Evolutionary conservation across 2,888 invertebrate genomes (phyloP), one percentile per base, ranked within the genome.

Genomic region (Alitta virens): DNA sequence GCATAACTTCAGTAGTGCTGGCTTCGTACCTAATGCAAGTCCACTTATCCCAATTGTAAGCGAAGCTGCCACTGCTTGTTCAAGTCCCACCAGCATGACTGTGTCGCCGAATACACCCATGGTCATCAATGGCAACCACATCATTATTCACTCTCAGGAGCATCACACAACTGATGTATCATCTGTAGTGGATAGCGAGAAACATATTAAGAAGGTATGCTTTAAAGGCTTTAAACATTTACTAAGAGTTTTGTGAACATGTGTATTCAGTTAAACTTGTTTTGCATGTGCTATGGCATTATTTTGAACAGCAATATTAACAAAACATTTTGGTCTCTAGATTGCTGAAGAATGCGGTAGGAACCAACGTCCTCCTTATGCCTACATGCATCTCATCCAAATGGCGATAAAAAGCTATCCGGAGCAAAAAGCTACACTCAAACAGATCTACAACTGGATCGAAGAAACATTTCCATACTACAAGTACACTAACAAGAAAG

Each of bases 371-470:
- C 79, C 79, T 2, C 74, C 74, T 2, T 76, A 74, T 63, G 77
- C 78, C 2, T 79, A 78, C 71, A 74, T 77, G 74, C 70, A 73
- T 14, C 68, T 79, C 63, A 79, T 79, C 54, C 75, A 77, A 67
- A 75, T 77, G 76, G 79, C 78, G 1, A 68, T 79, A 42, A 70
- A 72, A 56, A 74, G 73, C 54, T 68, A 70, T 25, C 66, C 68
- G n/a, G 75, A 78, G 61, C 69, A 72, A 27, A 68, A 70, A 25
- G 75, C 78, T 77, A 77, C 75, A 9, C 62, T 78, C 40, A 70
- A 72, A 46, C 76, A 79, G 59, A 79, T 79, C 33, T 75, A 76
- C 63, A 63, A 70, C 25, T 79, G 78, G 78, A 78, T 79, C 25
- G 78, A 78, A 60, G 71, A 72, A 0, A 74, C 71, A 23, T 78